phyloP scores from a whole-genome alignment of 2,113 vertebrate genomes.

The Meriones unguiculatus region DNA sequence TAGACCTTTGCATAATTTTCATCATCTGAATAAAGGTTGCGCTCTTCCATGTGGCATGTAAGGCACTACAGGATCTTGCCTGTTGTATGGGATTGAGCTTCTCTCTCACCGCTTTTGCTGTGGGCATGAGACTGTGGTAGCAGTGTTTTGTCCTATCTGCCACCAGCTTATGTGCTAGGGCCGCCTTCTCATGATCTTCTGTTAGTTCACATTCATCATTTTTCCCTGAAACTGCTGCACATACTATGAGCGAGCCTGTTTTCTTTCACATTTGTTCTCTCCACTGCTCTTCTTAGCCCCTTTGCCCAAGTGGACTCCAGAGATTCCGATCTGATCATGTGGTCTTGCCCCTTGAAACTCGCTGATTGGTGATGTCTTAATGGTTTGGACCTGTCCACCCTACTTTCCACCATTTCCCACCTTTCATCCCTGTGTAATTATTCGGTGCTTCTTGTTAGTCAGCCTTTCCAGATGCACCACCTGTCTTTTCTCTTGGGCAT shows the following conservation, averaged over 20 bases:
- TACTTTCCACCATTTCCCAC: not conserved
- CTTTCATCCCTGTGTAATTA: constrained; percentile 36
- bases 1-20: not conserved
- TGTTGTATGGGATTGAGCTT: not conserved
- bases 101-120: not conserved
- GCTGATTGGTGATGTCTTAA: not conserved
- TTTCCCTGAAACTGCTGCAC: not conserved
- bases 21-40: not conserved
- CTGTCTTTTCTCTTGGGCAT: not conserved
- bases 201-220: not conserved
- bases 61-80: not conserved
- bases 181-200: not conserved
- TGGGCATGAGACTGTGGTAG: too few species aligned
- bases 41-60: not conserved
- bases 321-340: not conserved
- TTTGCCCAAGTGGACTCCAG: not conserved
- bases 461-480: not conserved
- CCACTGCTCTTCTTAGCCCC: not conserved
- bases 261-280: constrained; percentile 36
- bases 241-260: not conserved
- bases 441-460: constrained; percentile 9
- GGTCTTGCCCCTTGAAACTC: not conserved
- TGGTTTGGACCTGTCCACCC: not conserved
- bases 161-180: not conserved
- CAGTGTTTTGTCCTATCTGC: not conserved